Conservation (phyloP, 2,797 vertebrate species). For the Aulostomus chinensis region DNA sequence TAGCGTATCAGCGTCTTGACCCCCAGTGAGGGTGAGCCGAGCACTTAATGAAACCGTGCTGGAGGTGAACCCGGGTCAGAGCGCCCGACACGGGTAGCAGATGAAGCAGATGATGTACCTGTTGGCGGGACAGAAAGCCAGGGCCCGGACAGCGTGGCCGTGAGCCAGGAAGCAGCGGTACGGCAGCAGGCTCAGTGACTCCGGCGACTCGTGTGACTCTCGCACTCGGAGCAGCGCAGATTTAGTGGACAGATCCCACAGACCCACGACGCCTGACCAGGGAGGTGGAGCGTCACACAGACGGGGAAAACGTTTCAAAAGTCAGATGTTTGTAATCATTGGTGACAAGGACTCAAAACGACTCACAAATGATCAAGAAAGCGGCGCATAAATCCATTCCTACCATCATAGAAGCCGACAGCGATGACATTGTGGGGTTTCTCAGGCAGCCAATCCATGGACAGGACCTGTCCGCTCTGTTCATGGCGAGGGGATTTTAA, state of each 20-base stretch:
- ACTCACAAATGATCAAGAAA: no score
- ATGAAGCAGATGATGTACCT: slow-evolving; percentile 72
- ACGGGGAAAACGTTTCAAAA: no score
- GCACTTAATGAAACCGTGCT: background rate
- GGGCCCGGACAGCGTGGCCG: slow-evolving; percentile 84
- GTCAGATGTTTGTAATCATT: no score
- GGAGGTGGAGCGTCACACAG: no score
- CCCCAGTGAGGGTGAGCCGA: no score
- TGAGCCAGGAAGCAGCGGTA: slow-evolving; percentile 89
- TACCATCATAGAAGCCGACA: slow-evolving; percentile 93
- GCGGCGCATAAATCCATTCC: slow-evolving; percentile 16
- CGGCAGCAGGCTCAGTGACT: slow-evolving; percentile 84
- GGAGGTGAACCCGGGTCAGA: no score
- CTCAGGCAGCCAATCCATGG: slow-evolving; percentile 89
- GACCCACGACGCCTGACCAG: slow-evolving; percentile 85
- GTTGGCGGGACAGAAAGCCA: slow-evolving; percentile 91
- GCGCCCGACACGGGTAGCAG: no score
- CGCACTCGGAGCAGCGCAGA: slow-evolving; percentile 84
- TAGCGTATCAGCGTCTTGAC: no score
- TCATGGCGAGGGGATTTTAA: slow-evolving; percentile 75
- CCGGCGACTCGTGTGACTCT: slow-evolving; percentile 74
- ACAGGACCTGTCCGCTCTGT: slow-evolving; percentile 87
- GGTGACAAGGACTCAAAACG: no score
- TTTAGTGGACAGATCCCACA: slow-evolving; percentile 89
- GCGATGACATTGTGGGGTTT: slow-evolving; percentile 91